Percentiles rank a stretch among this genome's conserved stretches.
Conservation (phyloP, 2,113 vertebrate genomes). For the Hystrix cristata region DNA sequence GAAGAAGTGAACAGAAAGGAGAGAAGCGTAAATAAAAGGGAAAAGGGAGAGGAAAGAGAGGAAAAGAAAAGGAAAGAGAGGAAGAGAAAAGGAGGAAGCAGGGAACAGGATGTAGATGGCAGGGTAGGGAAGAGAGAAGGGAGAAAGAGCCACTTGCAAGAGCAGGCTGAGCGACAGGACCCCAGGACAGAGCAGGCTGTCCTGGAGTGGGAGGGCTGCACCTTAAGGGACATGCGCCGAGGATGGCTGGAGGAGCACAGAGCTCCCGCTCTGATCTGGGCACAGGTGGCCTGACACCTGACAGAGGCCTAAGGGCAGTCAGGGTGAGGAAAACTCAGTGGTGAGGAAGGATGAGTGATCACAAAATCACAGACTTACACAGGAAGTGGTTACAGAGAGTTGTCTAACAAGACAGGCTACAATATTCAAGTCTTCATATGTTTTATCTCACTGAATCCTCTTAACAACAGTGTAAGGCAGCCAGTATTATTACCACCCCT, state of each 20-base stretch:
- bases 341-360: background rate
- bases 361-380: too few species aligned
- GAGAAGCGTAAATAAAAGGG: too few species aligned
- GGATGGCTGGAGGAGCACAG: background rate
- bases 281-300: background rate
- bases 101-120: background rate
- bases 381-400: background rate
- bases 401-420: too few species aligned
- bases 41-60: too few species aligned
- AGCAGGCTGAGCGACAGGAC: background rate
- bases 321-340: background rate
- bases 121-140: too few species aligned
- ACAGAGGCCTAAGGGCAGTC: rapidly evolving
- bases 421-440: background rate
- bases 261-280: background rate
- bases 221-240: background rate
- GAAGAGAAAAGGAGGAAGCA: background rate
- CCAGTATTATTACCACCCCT: background rate
- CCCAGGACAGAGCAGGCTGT: background rate
- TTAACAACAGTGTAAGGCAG: background rate
- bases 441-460: background rate
- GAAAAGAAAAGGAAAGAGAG: too few species aligned
- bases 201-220: rapidly evolving
- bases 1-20: too few species aligned
- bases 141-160: background rate